Evolutionary conservation across 2,888 invertebrate genomes (phyloP).

Genomic region (Baronia brevicornis): DNA sequence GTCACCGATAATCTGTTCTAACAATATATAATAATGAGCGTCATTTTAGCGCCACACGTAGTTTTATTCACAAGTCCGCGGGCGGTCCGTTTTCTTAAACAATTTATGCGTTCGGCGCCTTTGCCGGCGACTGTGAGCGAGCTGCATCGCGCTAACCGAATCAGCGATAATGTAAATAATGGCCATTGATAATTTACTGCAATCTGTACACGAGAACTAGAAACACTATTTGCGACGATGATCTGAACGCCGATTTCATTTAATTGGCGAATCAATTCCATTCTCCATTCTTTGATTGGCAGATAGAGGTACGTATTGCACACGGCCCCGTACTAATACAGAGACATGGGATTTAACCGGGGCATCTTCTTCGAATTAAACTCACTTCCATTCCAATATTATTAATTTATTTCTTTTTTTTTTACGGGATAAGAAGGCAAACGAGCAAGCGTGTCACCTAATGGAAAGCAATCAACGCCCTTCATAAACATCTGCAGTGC

Average conservation of each 20-base stretch:
- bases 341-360: too few species aligned
- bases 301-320: conserved; percentile 14
- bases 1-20: conserved; percentile 4
- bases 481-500: too few species aligned
- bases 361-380: conserved; percentile 11
- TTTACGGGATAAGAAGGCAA: too few species aligned
- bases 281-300: conserved; percentile 19
- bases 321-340: too few species aligned
- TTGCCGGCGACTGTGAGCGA: conserved; percentile 33
- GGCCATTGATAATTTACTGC: conserved; percentile 44
- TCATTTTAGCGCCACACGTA: conserved; percentile 30
- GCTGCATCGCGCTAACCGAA: conserved; percentile 47
- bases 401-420: too few species aligned
- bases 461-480: too few species aligned
- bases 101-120: conserved; percentile 63
- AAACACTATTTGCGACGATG: conserved; percentile 53
- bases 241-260: conserved; percentile 44
- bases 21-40: conserved; percentile 10
- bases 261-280: conserved; percentile 44
- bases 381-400: conserved; percentile 12
- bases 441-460: too few species aligned
- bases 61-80: conserved; percentile 30
- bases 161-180: conserved; percentile 56
- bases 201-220: conserved; percentile 34
- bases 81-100: conserved; percentile 59